phyloP scores from a whole-genome alignment of 2,113 vertebrate species.

The Cairina moschata region DNA sequence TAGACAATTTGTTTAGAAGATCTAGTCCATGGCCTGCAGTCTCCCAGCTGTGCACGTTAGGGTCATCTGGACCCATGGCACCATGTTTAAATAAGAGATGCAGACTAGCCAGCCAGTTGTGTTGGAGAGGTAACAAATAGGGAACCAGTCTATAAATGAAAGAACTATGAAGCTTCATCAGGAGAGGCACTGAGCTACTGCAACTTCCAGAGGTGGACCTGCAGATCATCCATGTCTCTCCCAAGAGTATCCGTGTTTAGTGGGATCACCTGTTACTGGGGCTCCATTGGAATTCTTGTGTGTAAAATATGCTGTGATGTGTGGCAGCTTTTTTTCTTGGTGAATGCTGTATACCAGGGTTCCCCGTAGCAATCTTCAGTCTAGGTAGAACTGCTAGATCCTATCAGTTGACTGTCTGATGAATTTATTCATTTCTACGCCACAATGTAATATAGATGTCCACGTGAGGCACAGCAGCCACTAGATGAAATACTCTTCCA shows the following conservation, averaged over 20 bases:
- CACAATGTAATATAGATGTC: background rate
- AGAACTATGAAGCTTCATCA: background rate
- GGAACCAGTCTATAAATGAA: background rate
- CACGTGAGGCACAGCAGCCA: background rate
- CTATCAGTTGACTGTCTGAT: background rate
- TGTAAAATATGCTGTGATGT: rapidly evolving
- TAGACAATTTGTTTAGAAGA: background rate
- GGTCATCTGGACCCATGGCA: background rate
- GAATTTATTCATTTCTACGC: background rate
- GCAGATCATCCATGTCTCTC: background rate
- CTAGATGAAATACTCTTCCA: background rate
- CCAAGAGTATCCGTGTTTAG: background rate
- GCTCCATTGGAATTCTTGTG: background rate
- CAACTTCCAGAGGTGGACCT: background rate
- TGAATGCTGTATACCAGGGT: background rate
- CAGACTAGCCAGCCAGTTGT: background rate
- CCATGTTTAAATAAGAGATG: background rate
- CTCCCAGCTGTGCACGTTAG: background rate
- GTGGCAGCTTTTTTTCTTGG: background rate
- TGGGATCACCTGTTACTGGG: background rate
- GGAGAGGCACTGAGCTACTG: background rate
- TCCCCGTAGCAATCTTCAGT: background rate
- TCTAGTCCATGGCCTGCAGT: background rate
- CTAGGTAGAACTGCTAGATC: background rate
- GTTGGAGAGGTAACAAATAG: background rate